A percentile compares a stretch with the other conserved stretches of the same genome.
Evolutionary conservation across 2,888 invertebrate species (phyloP).

Genomic region (Cephalotes varians): DNA sequence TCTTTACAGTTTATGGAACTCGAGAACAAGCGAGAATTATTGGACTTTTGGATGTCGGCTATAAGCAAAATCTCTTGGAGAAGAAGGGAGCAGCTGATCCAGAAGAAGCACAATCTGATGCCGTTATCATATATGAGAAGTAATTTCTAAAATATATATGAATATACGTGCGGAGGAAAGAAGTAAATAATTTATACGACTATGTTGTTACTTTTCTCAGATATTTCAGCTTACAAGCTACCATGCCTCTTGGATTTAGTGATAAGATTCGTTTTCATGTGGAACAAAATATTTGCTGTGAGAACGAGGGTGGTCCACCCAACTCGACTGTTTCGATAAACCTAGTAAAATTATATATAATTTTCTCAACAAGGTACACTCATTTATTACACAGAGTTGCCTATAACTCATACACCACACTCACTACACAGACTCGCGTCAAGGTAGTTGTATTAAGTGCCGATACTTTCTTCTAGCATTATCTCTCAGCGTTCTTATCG

Average conservation of each 20-base stretch:
- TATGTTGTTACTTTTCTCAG: constrained; percentile 79
- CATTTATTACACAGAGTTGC: constrained; percentile 30
- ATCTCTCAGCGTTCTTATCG: constrained; percentile 92
- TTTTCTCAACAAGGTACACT: constrained; percentile 89
- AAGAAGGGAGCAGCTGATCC: constrained; percentile 88
- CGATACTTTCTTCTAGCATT: constrained; percentile 86
- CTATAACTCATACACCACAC: neutral
- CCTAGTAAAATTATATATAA: constrained; percentile 93
- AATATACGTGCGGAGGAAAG: neutral
- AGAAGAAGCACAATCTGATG: constrained; percentile 95
- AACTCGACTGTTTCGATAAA: constrained; percentile 93
- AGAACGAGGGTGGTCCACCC: constrained; percentile 91
- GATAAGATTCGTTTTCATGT: constrained; percentile 94
- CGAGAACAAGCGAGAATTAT: constrained; percentile 91
- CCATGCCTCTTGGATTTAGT: constrained; percentile 94
- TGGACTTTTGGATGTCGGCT: constrained; percentile 97
- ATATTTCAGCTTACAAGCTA: constrained; percentile 98
- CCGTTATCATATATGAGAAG: constrained; percentile 98
- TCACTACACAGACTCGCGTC: neutral
- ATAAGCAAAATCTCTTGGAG: constrained; percentile 90
- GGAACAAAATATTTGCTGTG: constrained; percentile 95
- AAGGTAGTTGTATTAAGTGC: constrained; percentile 11
- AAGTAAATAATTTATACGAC: neutral
- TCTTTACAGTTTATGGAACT: constrained; percentile 94
- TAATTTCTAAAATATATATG: constrained; percentile 75